Evolutionary conservation across 1,140 invertebrate species (phyloP).

Genomic region (Hermetia illucens): DNA sequence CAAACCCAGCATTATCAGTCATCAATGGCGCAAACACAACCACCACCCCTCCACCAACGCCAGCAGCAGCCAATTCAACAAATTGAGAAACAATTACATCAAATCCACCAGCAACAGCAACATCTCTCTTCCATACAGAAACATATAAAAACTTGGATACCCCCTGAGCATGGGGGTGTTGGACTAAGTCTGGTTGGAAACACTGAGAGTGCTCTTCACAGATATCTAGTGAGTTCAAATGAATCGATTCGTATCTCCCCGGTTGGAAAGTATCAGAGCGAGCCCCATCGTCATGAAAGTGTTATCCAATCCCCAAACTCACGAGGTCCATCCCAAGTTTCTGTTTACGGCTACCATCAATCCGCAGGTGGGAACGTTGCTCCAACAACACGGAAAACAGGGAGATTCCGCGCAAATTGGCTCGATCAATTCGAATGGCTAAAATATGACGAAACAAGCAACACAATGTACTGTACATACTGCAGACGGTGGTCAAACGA

Average conservation of each 20-base stretch:
- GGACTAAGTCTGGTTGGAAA: neutral
- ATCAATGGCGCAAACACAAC: neutral
- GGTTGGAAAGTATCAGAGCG: neutral
- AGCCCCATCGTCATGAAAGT: neutral
- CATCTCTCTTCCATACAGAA: neutral
- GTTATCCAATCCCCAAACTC: neutral
- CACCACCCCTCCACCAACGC: neutral
- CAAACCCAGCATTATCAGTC: neutral
- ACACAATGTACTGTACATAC: conserved; percentile 57
- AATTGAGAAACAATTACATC: neutral
- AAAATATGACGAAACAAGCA: conserved; percentile 46
- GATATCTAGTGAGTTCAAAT: neutral
- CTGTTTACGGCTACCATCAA: conserved; percentile 2
- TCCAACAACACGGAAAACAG: conserved; percentile 35
- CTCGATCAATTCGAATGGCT: conserved; percentile 50
- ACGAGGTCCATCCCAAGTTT: neutral
- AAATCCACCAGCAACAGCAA: neutral
- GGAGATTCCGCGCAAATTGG: conserved; percentile 48
- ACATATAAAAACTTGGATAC: conserved; percentile 2
- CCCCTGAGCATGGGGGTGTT: neutral
- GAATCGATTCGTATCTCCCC: neutral
- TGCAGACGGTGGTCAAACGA: conserved; percentile 55
- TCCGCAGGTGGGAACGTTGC: conserved; percentile 9
- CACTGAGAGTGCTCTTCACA: neutral
- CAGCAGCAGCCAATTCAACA: neutral